phyloP scores from a whole-genome alignment of 2,888 invertebrate genomes.

The Elegia similella region DNA sequence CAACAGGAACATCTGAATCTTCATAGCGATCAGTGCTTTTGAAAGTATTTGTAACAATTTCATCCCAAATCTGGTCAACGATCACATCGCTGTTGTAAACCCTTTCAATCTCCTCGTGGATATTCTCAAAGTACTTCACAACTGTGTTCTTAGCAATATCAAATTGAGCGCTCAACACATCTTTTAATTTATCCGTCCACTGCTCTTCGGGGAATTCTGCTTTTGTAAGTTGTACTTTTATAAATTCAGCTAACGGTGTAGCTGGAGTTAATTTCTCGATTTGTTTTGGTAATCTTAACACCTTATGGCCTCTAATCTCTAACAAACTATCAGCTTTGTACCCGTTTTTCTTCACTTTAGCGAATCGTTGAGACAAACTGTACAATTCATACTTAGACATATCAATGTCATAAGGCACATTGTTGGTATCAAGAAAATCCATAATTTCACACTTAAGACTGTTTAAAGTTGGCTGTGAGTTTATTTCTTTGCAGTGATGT shows the following conservation, averaged over 20 bases:
- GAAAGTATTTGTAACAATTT: conserved; percentile 2
- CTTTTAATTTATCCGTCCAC: not conserved
- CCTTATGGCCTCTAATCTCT: conserved; percentile 28
- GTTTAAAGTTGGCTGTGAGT: conserved; percentile 23
- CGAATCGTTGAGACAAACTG: conserved; percentile 36
- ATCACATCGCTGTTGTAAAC: not conserved
- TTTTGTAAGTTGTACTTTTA: not conserved
- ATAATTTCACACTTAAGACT: conserved; percentile 33
- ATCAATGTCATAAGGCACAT: conserved; percentile 26
- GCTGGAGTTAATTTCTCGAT: conserved; percentile 30
- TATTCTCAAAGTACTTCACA: not conserved
- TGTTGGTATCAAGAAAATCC: conserved; percentile 31
- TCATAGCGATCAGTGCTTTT: not conserved
- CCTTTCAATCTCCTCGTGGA: not conserved
- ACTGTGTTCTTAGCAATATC: not conserved
- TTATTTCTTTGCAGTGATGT: conserved; percentile 24
- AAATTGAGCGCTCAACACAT: not conserved
- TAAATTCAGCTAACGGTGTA: not conserved
- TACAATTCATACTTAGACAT: conserved; percentile 32
- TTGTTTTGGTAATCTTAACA: conserved; percentile 36
- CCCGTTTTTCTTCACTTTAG: conserved; percentile 25
- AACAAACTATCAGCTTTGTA: conserved; percentile 31
- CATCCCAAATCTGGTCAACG: conserved; percentile 13
- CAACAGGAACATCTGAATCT: conserved; percentile 7
- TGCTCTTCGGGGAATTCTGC: not conserved